These are phyloP conservation scores for Crotophaga sulcirostris DNA, from an alignment of 2,113 vertebrate species.

Conservation along the genomic window DNA sequence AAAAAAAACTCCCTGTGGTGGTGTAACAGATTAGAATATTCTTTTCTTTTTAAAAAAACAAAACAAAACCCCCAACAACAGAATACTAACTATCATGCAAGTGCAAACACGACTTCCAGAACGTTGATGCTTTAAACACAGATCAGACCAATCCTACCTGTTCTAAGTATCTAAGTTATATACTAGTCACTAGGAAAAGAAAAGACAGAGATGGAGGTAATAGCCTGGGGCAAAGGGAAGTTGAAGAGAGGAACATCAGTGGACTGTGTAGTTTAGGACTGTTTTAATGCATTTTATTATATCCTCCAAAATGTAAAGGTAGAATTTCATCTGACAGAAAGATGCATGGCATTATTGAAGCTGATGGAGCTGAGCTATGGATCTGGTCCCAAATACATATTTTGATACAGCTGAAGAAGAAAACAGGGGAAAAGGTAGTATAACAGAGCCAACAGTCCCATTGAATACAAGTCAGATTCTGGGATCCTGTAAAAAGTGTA, in stretches of 20 bases:
- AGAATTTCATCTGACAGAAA: neutral
- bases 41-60: neutral
- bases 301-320: neutral
- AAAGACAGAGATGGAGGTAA: constrained; percentile 1
- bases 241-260: constrained; percentile 3
- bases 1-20: neutral
- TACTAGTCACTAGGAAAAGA: neutral
- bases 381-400: neutral
- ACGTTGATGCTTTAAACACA: constrained; percentile 25
- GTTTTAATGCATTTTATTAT: neutral
- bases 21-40: neutral
- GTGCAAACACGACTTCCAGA: neutral
- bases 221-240: constrained; percentile 27
- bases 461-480: neutral
- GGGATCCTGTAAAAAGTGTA: neutral
- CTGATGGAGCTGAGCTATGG: neutral
- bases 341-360: neutral
- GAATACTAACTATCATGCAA: neutral
- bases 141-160: constrained; percentile 12
- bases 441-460: neutral
- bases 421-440: neutral
- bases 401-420: neutral
- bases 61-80: neutral
- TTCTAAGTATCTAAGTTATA: constrained; percentile 18
- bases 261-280: neutral